phyloP scores from a whole-genome alignment of 1,140 invertebrate genomes.

The Drosophila insularis region DNA sequence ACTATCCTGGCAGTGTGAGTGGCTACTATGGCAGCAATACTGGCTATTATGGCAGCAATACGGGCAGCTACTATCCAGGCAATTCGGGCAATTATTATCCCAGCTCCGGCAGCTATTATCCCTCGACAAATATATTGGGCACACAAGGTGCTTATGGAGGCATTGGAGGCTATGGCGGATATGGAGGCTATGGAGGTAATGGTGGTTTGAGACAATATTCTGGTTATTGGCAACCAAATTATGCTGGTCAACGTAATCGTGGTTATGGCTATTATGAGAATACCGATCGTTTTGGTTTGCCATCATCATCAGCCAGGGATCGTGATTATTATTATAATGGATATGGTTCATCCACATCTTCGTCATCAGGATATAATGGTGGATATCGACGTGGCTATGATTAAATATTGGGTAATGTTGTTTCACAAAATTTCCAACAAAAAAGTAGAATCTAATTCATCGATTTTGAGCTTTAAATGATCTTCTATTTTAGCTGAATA shows the following conservation, averaged over 20 bases:
- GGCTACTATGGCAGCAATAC: constrained; percentile 39
- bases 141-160: constrained; percentile 25
- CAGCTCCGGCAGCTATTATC: constrained; percentile 51
- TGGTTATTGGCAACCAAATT: constrained; percentile 81
- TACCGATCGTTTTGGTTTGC: constrained; percentile 78
- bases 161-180: constrained; percentile 68
- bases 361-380: neutral
- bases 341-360: constrained; percentile 9
- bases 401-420: neutral
- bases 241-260: constrained; percentile 74
- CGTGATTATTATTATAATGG: constrained; percentile 46
- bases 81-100: constrained; percentile 41
- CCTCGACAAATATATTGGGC: constrained; percentile 73
- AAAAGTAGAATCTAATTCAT: neutral
- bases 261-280: constrained; percentile 76
- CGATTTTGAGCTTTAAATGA: neutral
- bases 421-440: neutral
- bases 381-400: neutral
- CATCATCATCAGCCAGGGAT: constrained; percentile 34
- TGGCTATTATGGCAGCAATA: constrained; percentile 39
- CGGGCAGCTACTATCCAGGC: constrained; percentile 37
- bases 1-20: constrained; percentile 29
- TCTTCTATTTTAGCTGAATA: too few species aligned
- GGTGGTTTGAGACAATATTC: constrained; percentile 81
- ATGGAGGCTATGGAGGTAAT: constrained; percentile 83